Evolutionary conservation across 2,113 vertebrate genomes (phyloP).

Genomic region (Platichthys flesus): DNA sequence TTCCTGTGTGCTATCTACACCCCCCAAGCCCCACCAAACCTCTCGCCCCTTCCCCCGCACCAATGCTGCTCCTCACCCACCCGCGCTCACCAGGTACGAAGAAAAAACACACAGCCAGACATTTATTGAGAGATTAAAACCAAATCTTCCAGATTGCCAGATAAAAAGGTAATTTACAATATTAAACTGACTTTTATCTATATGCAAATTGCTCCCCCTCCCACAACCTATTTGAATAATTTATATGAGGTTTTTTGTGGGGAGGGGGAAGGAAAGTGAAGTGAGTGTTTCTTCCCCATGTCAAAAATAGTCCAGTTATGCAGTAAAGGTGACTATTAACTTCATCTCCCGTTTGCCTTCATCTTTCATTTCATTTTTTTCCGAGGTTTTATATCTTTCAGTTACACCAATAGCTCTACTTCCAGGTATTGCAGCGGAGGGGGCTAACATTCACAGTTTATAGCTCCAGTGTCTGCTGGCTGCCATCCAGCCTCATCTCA

Average conservation of each 20-base stretch:
- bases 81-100: constrained; percentile 39
- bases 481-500: neutral
- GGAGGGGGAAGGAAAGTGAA: constrained; percentile 18
- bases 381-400: constrained; percentile 70
- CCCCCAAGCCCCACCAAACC: neutral
- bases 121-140: constrained; percentile 78
- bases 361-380: constrained; percentile 29
- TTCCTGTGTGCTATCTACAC: constrained; percentile 80
- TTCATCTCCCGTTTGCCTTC: constrained; percentile 14
- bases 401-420: constrained; percentile 52
- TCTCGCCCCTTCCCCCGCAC: neutral
- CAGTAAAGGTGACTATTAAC: constrained; percentile 66
- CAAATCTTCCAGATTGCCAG: constrained; percentile 72
- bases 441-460: constrained; percentile 50
- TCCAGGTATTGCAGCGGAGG: constrained; percentile 36
- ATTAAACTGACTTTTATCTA: constrained; percentile 82
- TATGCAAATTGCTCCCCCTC: constrained; percentile 76
- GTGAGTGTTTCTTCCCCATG: constrained; percentile 5
- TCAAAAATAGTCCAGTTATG: constrained; percentile 64
- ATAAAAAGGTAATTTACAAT: constrained; percentile 81
- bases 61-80: constrained; percentile 9
- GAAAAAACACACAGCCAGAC: constrained; percentile 50
- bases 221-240: constrained; percentile 70
- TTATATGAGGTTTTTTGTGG: constrained; percentile 59
- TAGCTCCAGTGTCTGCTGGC: constrained; percentile 8